phyloP scores from a whole-genome alignment of 2,113 vertebrate genomes.

The Puffinus mauretanicus region DNA sequence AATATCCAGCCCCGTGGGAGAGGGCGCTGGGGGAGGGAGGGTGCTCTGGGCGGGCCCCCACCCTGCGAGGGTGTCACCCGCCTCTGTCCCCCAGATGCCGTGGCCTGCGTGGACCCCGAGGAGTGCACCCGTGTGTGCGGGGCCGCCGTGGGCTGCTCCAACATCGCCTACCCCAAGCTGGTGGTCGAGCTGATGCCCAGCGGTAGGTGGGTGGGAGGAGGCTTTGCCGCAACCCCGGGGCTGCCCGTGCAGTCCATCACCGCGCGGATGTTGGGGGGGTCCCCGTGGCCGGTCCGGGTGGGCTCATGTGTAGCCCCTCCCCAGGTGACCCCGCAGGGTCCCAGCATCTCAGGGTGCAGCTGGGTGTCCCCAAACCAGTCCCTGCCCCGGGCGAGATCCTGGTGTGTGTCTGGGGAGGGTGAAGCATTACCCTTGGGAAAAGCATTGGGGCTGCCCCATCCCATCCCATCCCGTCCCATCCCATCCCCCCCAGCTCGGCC shows the following conservation, averaged over 20 bases:
- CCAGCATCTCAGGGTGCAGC: not conserved
- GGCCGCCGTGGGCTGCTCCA: slow-evolving; percentile 88
- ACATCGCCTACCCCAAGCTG: slow-evolving; percentile 87
- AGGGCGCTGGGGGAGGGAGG: not conserved
- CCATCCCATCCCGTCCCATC: not conserved
- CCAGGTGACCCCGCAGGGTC: not conserved
- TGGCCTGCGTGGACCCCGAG: slow-evolving; percentile 87
- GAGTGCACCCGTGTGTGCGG: slow-evolving; percentile 83
- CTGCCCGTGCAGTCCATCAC: no score
- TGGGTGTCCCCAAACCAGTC: not conserved
- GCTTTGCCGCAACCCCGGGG: not conserved
- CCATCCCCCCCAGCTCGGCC: accelerated
- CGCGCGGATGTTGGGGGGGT: accelerated
- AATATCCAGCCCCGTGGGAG: not conserved
- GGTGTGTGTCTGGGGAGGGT: not conserved
- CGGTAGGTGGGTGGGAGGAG: slow-evolving; percentile 68
- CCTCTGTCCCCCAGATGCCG: slow-evolving; percentile 73
- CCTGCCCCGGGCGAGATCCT: not conserved
- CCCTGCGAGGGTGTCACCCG: accelerated
- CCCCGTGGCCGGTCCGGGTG: accelerated
- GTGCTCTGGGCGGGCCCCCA: accelerated
- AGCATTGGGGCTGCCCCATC: accelerated
- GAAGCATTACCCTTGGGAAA: not conserved
- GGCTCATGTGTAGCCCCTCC: not conserved
- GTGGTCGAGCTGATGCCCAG: slow-evolving; percentile 90